Evolutionary conservation across 2,888 invertebrate genomes (phyloP), one percentile per base, ranked within the genome.

Genomic region (Pyrrhosoma nymphula): DNA sequence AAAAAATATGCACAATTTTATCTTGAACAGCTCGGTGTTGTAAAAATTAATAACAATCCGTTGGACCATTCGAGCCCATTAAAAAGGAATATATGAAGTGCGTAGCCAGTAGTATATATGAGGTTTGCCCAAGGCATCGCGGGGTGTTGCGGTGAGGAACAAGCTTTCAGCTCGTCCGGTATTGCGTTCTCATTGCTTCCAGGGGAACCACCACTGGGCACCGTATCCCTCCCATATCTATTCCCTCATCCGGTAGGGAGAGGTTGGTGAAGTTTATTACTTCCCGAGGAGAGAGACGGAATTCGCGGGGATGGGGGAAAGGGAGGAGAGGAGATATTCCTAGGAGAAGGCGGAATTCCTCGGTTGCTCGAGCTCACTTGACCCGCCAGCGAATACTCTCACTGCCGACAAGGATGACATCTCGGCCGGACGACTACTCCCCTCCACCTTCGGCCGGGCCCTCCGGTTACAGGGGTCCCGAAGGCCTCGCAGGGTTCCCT

Each of bases 251-350:
- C 82, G 82, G 82, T 82, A 82, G 82, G 30, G 82, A 82, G 82
- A 35, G 30, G 82, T 82, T n/a, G 30, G 26, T 14, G 82, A 30
- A 14, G 82, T 30, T 60, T 30, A 82, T 82, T 82, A 82, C 82
- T 82, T 82, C 82, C n/a, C 82, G 82, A 82, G 30, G 82, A 82
- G 82, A 60, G 35, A 82, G 30, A n/a, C n/a, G n/a, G 69, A n/a
- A 69, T 14, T 60, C 60, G 56, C 56, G 47, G 47, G 8, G 47
- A 8, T 47, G 47, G 47, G 47, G 47, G 47, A 47, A 47, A 47
- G n/a, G 69, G 60, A 56, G 56, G 56, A 56, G 56, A 56, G 56
- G 8, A 60, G 16, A 60, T 60, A 60, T 60, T 60, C 16, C 20
- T 16, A 3, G 1, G 60, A 3, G 18, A 20, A 60, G 60, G 16